Conservation (phyloP, 2,113 vertebrate genomes). For the Leptocoma aspasia region DNA sequence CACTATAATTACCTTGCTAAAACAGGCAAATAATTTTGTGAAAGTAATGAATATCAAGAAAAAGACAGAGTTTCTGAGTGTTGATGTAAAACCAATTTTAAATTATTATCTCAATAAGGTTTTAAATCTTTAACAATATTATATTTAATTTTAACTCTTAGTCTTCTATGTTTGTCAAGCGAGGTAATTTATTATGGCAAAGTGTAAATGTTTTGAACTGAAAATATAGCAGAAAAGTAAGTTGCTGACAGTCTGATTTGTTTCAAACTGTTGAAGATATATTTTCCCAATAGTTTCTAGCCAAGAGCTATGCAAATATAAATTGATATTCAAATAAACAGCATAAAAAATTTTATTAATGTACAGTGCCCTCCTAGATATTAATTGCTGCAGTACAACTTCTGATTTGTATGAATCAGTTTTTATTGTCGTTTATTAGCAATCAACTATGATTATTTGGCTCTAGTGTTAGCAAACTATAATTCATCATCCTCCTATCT, state of each 20-base stretch:
- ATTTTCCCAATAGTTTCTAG: not conserved
- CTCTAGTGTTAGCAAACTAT: slow-evolving; percentile 52
- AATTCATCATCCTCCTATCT: slow-evolving; percentile 59
- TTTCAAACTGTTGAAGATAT: not conserved
- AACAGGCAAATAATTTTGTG: not conserved
- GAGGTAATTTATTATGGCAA: not conserved
- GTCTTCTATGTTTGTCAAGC: not conserved
- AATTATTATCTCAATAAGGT: not conserved
- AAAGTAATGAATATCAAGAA: not conserved
- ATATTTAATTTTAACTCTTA: not conserved
- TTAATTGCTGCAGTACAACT: slow-evolving; percentile 18
- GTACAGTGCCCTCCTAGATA: not conserved
- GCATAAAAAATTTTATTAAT: slow-evolving; percentile 6
- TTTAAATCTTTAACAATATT: not conserved
- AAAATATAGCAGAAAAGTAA: not conserved
- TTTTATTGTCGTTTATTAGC: slow-evolving; percentile 50
- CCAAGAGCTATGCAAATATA: not conserved
- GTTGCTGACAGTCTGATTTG: not conserved
- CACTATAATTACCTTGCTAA: not conserved
- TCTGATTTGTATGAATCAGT: not conserved
- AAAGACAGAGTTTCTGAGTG: not conserved
- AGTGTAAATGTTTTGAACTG: not conserved
- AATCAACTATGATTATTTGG: slow-evolving; percentile 56
- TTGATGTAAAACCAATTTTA: not conserved
- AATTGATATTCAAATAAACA: slow-evolving; percentile 23